Evolutionary conservation across 2,113 vertebrate genomes (phyloP), one percentile per base, ranked within the genome.

Genomic region (Tauraco erythrolophus): DNA sequence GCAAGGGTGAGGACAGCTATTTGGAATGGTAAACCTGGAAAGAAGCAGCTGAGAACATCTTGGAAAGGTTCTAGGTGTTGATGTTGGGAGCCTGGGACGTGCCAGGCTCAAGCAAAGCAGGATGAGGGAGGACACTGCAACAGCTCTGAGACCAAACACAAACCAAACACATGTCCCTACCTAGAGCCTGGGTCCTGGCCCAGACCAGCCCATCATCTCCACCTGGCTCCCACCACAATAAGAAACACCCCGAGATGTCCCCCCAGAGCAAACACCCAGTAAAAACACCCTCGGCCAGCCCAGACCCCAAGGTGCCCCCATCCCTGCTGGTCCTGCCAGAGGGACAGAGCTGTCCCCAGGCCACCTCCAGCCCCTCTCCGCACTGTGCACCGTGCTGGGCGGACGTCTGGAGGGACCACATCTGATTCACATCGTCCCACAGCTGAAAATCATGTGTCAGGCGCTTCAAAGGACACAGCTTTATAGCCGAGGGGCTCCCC

Each of bases 1-100:
- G 58, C 0, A 0, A 89, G 48, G 48, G 15, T 0, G 0, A 62
- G 69, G 43, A 77, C 14, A 64, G 21, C 28, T 60, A 64, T 37
- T 4, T 2, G 66, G 76, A 70, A 43, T 31, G 35, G 9, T 23
- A 86, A 74, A 41, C 18, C 45, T 37, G 75, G 70, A 61, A 33
- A 95, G 31, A 23, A 41, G 56, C n/a, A 43, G 62, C 17, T 39
- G 71, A 54, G n/a, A 35, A 69, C 56, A 25, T 21, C 48, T 41
- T 62, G 56, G 79, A 35, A 70, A 70, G 71, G 39, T 46, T 61
- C 24, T n/a, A 25, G 71, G 71, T 16, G 31, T 23, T 23, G 28
- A 33, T 3, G 0, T 43, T 17, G 35, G 28, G 37, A 72, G 37
- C 19, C 9, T 50, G 41, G 31, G 43, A 19, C 5, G 1, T 6